Conservation (phyloP, 2,113 vertebrate species). For the Butorides virescens region DNA sequence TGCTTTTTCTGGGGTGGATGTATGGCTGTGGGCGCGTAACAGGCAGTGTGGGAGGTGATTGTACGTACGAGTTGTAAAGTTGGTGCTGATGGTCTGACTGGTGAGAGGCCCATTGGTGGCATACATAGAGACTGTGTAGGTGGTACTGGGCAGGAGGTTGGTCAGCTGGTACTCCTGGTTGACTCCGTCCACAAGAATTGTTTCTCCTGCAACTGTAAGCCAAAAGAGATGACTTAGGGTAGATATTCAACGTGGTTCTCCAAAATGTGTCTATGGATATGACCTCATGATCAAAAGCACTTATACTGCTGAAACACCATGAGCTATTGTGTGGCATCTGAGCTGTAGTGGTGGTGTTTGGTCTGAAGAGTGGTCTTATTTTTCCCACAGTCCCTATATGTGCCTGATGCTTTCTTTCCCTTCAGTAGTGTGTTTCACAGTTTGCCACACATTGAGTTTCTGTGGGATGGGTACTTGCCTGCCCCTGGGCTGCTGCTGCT, state of each 20-base stretch:
- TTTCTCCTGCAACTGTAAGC: conserved; percentile 86
- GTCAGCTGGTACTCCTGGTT: conserved; percentile 88
- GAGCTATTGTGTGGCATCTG: background rate
- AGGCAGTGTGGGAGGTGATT: background rate
- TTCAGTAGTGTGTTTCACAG: background rate
- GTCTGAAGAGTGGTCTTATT: background rate
- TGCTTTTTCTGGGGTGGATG: background rate
- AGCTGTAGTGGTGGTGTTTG: background rate
- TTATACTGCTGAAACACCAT: background rate
- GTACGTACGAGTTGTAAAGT: conserved; percentile 91
- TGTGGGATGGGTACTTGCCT: background rate
- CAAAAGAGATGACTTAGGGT: background rate
- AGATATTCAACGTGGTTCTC: background rate
- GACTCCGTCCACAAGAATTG: conserved; percentile 88
- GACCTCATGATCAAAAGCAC: background rate
- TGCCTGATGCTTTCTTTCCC: background rate
- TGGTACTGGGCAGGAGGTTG: conserved; percentile 86
- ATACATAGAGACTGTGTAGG: conserved; percentile 87
- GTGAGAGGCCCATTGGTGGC: conserved; percentile 89
- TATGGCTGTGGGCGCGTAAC: fast-evolving
- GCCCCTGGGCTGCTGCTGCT: background rate
- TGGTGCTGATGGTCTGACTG: conserved; percentile 87
- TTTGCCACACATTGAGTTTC: background rate
- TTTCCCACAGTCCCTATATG: background rate
- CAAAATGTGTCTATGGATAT: background rate